phyloP scores from a whole-genome alignment of 2,888 invertebrate genomes.

The Pyrochroa serraticornis region DNA sequence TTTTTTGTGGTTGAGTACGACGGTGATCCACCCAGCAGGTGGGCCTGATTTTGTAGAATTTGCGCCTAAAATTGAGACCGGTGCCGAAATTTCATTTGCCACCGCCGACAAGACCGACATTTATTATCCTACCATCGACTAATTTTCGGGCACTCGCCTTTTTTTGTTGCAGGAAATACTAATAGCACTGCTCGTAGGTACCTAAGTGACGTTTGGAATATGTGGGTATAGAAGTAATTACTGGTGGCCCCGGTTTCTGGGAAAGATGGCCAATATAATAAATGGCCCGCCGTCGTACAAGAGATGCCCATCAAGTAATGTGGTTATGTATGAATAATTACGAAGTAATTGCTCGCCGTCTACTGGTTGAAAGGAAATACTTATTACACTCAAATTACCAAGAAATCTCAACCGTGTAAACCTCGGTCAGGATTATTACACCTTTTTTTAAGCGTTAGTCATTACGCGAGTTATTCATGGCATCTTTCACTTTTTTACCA shows the following conservation, averaged over 20 bases:
- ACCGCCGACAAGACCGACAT: constrained; percentile 21
- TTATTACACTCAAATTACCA: too few relatives aligned
- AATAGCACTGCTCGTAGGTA: constrained; percentile 4
- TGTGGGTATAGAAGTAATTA: constrained; percentile 24
- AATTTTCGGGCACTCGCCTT: constrained; percentile 6
- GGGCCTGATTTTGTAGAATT: constrained; percentile 28
- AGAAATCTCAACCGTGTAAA: too few relatives aligned
- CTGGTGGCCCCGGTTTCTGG: constrained; percentile 17
- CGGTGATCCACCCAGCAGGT: constrained; percentile 26
- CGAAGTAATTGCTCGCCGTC: constrained; percentile 30
- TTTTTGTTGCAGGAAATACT: constrained; percentile 16
- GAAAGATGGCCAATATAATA: constrained; percentile 27
- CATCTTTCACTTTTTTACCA: too few relatives aligned
- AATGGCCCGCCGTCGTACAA: constrained; percentile 16
- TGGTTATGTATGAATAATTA: constrained; percentile 31
- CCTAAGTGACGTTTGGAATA: constrained; percentile 9
- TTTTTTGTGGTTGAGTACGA: constrained; percentile 27
- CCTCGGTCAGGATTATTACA: too few relatives aligned
- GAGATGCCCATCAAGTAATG: constrained; percentile 13
- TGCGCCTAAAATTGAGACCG: constrained; percentile 22
- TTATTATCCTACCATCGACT: constrained; percentile 11
- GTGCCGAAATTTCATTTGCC: constrained; percentile 16
- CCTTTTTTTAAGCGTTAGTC: too few relatives aligned
- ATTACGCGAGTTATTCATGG: too few relatives aligned
- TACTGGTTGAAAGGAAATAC: constrained; percentile 34